Percentiles rank a stretch among this genome's conserved stretches.
Evolutionary conservation across 1,140 invertebrate genomes (phyloP).

Genomic region (Philopotamus ludificatus): DNA sequence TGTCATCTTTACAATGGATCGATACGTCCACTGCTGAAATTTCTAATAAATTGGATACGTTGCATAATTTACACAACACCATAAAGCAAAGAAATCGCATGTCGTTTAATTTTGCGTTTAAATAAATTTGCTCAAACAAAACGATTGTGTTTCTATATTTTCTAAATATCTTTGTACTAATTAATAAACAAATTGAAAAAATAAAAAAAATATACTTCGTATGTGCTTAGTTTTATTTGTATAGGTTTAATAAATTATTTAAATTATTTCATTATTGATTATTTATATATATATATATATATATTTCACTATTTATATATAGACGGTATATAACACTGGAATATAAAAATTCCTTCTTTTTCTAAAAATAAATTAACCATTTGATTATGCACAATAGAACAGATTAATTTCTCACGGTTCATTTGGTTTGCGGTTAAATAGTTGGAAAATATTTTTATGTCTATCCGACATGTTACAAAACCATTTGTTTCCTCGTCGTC

Average conservation of each 20-base stretch:
- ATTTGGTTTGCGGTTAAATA: constrained; percentile 53
- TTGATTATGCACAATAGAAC: constrained; percentile 52
- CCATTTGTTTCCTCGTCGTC: constrained; percentile 28
- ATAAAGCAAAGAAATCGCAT: constrained; percentile 74
- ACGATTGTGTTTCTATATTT: background rate
- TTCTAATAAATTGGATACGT: constrained; percentile 76
- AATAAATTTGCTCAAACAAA: constrained; percentile 44
- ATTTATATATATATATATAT: background rate
- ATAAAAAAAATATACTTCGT: background rate
- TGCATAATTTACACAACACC: constrained; percentile 78
- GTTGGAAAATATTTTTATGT: constrained; percentile 53
- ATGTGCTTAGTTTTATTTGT: background rate
- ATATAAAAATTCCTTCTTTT: constrained; percentile 50
- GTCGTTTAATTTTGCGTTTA: constrained; percentile 62
- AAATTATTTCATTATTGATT: no score
- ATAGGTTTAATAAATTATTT: background rate
- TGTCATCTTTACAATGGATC: constrained; percentile 94
- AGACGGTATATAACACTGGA: constrained; percentile 54
- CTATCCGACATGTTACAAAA: constrained; percentile 46
- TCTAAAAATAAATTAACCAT: constrained; percentile 49
- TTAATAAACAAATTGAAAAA: background rate
- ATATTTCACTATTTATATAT: constrained; percentile 50
- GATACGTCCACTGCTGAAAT: constrained; percentile 75
- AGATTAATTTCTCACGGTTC: constrained; percentile 48
- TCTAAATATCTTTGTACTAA: background rate